Base-by-base conservation (phyloP, 2,797 vertebrate genomes). In the Sebastes kiyomatsui region DNA sequence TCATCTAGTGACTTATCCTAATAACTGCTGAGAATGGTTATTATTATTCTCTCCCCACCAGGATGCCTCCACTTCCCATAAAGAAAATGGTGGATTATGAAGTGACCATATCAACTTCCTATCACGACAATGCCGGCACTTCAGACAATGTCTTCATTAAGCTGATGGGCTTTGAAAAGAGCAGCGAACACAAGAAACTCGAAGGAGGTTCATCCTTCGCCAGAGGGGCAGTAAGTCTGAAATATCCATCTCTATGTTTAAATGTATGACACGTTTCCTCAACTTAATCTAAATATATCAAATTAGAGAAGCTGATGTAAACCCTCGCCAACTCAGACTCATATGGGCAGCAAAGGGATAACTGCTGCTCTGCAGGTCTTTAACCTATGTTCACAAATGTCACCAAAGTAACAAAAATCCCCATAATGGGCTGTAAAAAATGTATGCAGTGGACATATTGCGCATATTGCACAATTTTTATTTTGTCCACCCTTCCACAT, bases 171-270 rank as follows among this genome's bases (percentile, higher is more conserved):
- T 30, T 30, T 30, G 7, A 30, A 8, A 1, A 0, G 30, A 80
- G 90, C 76, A 93, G 90, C 4, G 0, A 79, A 0, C 84, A 22
- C 8, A 72, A 1, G 1, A 13, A 5, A 59, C 82, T 93, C 2
- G 72, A 71, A 69, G 46, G 33, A 0, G 0, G 14, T n/a, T 1
- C 25, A 1, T 0, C 65, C 13, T 86, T 89, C 6, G 0, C 20
- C 2, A n/a, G 0, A 14, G 85, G 88, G 87, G 9, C 67, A 0
- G 93, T 93, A 85, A 91, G 92, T 93, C 13, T 67, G 11, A n/a
- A 49, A 35, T 56, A 7, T 54, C 1, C 4, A 6, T 27, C 8
- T 75, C 4, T 58, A 38, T 6, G 3, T 46, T 33, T 10, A 33
- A 33, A 33, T 33, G 32, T 33, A 11, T 33, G 32, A 33, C 32